These are phyloP conservation scores for Lutjanus campechanus DNA, from an alignment of 2,797 vertebrate species.

Conservation along the genomic window DNA sequence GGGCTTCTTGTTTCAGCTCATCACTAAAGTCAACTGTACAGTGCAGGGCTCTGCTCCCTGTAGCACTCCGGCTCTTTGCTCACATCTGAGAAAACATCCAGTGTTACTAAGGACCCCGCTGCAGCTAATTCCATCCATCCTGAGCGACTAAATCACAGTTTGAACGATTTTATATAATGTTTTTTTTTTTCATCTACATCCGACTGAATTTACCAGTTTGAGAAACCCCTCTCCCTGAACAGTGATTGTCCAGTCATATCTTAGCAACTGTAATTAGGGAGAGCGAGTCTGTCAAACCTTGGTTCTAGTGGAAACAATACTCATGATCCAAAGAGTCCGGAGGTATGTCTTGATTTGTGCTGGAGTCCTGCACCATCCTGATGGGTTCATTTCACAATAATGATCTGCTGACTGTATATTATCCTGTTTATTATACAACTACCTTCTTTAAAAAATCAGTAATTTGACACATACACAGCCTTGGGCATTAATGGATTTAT, in stretches of 20 bases:
- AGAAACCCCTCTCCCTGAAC: not conserved
- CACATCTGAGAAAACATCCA: slow-evolving; percentile 46
- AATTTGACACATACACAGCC: too few relatives aligned
- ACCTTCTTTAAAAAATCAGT: too few relatives aligned
- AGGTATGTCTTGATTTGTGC: too few relatives aligned
- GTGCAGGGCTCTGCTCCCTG: slow-evolving; percentile 28
- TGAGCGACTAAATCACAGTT: slow-evolving; percentile 9
- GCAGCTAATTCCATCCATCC: slow-evolving; percentile 17
- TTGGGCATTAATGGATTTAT: too few relatives aligned
- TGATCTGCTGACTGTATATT: too few relatives aligned
- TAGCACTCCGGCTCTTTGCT: slow-evolving; percentile 34
- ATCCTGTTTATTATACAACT: too few relatives aligned
- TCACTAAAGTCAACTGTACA: slow-evolving; percentile 58
- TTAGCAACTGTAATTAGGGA: not conserved
- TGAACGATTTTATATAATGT: not conserved
- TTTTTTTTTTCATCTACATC: not conserved
- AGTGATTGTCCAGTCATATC: not conserved
- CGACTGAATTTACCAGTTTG: not conserved
- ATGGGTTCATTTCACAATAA: too few relatives aligned
- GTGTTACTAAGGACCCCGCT: slow-evolving; percentile 13
- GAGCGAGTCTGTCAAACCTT: too few relatives aligned
- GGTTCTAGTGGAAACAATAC: too few relatives aligned
- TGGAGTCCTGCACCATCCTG: too few relatives aligned
- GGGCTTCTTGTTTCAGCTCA: slow-evolving; percentile 65
- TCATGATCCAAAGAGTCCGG: too few relatives aligned